These are phyloP conservation scores for Philonicus albiceps DNA, from an alignment of 2,888 invertebrate genomes.

Conservation along the genomic window DNA sequence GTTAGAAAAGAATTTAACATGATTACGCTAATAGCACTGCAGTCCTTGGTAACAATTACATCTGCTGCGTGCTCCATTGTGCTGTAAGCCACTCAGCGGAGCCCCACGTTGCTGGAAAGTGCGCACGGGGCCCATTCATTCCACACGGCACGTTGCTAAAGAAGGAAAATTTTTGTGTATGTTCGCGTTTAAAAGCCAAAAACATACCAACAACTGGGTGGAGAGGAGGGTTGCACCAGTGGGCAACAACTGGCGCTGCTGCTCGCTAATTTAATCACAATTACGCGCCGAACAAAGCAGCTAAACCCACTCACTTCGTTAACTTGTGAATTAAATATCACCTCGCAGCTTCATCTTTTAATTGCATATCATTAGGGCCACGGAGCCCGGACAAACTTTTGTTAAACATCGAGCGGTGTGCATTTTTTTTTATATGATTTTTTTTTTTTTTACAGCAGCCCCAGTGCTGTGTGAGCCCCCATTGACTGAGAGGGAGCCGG, in stretches of 20 bases:
- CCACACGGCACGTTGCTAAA: neutral
- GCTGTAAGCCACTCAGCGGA: neutral
- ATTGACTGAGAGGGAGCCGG: constrained; percentile 1
- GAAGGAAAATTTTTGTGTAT: neutral
- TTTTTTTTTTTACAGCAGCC: neutral
- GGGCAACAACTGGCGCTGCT: neutral
- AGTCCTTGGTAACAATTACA: neutral
- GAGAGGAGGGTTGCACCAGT: neutral
- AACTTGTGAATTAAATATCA: constrained; percentile 28
- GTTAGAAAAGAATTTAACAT: neutral
- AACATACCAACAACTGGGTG: neutral
- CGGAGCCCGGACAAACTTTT: constrained; percentile 19
- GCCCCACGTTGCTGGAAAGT: neutral
- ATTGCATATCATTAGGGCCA: constrained; percentile 39
- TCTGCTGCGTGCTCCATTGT: neutral
- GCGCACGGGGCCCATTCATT: neutral
- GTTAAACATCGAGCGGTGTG: neutral
- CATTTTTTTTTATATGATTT: neutral
- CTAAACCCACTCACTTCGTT: constrained; percentile 29
- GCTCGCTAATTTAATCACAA: constrained; percentile 11
- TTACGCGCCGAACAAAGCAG: constrained; percentile 9
- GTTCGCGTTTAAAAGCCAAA: neutral
- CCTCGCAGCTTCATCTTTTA: constrained; percentile 22
- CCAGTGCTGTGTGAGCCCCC: neutral
- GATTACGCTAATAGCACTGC: neutral